Evolutionary conservation across 1,140 invertebrate genomes (phyloP), one percentile per base, ranked within the genome.

Genomic region (Drosophila sulfurigaster): DNA sequence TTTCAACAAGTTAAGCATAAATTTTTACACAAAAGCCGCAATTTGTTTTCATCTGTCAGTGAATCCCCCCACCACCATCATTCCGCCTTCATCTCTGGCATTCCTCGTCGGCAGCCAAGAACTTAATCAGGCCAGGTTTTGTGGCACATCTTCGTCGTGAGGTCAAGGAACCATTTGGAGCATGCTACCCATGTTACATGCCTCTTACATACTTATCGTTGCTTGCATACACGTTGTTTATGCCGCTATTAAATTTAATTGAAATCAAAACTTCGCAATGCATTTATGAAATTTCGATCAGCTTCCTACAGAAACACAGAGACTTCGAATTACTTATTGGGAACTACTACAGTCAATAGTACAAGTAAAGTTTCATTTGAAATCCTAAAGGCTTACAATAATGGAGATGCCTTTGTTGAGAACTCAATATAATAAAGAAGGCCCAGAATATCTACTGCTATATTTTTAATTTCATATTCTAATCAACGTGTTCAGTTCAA

Each of bases 1-100:
- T 83, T 88, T 88, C 83, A 88, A 88, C 83, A 88, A 88, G 83
- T 88, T 85, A 65, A 85, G 86, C 86, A 89, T 89, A 89, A 89
- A 90, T 89, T 89, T 85, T 62, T 64, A 80, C 86, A 89, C 85
- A 89, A 89, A 90, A 89, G 86, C 78, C 81, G 85, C 86, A 89
- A 89, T 89, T 89, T 89, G 85, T 89, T 89, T 89, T 77, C 85
- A 89, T 85, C 86, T 85, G 85, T 75, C 81, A 62, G 62, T 32
- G 32, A 8, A 28, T 10, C 25, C 51, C 4, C n/a, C 51, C 15
- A 13, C 30, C 8, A 5, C 5, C 25, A n/a, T 10, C n/a, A n/a
- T 20, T 2, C 20, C 16, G 20, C 46, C 20, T 13, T 11, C 49
- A 28, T 52, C 25, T 20, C 25, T 8, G n/a, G 1, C 49, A 13